phyloP scores from a whole-genome alignment of 2,113 vertebrate species.

The Rhinopomastus cyanomelas region DNA sequence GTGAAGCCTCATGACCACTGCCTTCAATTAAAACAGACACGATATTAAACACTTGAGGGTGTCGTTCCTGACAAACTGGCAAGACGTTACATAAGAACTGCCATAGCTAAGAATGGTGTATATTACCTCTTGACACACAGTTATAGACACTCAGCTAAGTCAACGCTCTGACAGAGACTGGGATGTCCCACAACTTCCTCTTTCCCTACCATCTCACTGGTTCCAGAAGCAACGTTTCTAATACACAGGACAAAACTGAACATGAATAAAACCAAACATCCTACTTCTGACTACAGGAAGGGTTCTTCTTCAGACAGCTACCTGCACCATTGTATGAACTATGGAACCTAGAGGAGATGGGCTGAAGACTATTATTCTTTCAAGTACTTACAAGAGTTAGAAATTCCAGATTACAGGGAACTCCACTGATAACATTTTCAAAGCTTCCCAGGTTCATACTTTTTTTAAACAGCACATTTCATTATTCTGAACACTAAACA shows the following conservation, averaged over 20 bases:
- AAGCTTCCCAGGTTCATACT: background rate
- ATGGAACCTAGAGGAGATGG: background rate
- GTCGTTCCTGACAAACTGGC: background rate
- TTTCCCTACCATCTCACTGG: fast-evolving
- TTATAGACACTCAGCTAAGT: fast-evolving
- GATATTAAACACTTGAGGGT: background rate
- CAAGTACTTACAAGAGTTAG: background rate
- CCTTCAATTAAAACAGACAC: fast-evolving
- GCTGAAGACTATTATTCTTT: background rate
- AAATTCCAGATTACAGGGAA: background rate
- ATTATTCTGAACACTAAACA: background rate
- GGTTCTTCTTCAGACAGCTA: background rate
- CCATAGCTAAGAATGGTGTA: background rate
- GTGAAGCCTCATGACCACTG: background rate
- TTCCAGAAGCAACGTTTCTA: background rate
- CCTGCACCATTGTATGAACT: background rate
- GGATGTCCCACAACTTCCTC: background rate
- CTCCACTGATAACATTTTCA: background rate
- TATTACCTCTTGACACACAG: fast-evolving
- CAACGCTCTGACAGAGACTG: fast-evolving
- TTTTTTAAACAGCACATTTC: background rate
- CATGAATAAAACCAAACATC: background rate
- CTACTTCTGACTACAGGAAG: background rate
- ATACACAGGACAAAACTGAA: background rate
- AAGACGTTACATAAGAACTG: background rate